phyloP scores from a whole-genome alignment of 1,140 invertebrate species.

The Panagrolaimus sp. region DNA sequence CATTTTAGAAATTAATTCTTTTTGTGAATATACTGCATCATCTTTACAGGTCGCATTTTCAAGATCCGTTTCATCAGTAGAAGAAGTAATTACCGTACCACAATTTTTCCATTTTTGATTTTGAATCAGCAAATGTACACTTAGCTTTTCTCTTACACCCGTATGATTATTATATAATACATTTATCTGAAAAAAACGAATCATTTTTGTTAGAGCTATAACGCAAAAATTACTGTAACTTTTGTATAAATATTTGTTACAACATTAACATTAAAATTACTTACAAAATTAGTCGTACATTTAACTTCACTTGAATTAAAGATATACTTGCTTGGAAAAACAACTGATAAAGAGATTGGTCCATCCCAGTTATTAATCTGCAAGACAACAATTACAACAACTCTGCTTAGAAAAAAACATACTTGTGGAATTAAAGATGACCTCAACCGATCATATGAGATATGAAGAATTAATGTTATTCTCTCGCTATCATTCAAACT shows the following conservation, averaged over 20 bases:
- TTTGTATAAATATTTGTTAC: too few relatives aligned
- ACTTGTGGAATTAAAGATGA: not conserved
- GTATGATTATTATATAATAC: conserved; percentile 7
- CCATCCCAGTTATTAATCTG: conserved; percentile 9
- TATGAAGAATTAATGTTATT: not conserved
- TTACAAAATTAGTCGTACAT: not conserved
- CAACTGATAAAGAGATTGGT: not conserved
- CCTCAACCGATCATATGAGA: conserved; percentile 1
- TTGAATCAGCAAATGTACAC: not conserved
- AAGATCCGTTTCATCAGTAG: not conserved
- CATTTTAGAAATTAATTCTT: not conserved
- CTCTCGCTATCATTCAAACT: not conserved
- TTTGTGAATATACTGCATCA: not conserved
- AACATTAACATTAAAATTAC: not conserved
- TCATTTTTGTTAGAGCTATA: not conserved
- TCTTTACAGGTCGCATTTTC: not conserved
- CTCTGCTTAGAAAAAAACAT: not conserved
- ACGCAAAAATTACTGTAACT: not conserved
- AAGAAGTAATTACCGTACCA: not conserved
- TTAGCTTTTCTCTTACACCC: not conserved
- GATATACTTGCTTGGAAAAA: not conserved
- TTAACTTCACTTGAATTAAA: not conserved
- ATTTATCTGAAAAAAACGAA: not conserved
- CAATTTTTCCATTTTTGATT: not conserved
- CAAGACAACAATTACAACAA: not conserved